A percentile compares a stretch with the other conserved stretches of the same genome.
Conservation (phyloP, 2,113 vertebrate species). For the Eidolon helvum region DNA sequence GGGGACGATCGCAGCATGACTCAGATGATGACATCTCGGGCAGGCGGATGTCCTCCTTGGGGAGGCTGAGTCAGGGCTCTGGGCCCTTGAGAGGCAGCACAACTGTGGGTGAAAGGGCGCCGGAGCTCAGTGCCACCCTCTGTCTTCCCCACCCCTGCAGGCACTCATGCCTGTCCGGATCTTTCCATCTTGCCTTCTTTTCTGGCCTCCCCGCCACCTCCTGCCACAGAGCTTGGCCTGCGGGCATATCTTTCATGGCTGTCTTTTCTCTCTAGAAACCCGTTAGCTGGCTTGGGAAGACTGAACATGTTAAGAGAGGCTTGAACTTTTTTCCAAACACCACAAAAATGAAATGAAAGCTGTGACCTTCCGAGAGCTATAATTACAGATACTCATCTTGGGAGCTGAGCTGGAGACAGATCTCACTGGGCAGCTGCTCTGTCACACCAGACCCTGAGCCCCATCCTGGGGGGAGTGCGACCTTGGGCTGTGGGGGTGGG, state of each 20-base stretch:
- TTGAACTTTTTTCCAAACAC: background rate
- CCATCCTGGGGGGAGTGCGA: background rate
- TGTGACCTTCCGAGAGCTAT: background rate
- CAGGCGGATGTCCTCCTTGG: too few species aligned
- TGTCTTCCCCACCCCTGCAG: accelerated
- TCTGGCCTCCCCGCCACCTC: background rate
- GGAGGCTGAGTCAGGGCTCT: background rate
- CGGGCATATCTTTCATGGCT: background rate
- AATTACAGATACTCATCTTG: background rate
- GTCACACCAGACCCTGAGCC: background rate
- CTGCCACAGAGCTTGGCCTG: background rate
- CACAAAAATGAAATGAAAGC: background rate
- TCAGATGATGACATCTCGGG: background rate
- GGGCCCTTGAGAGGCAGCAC: background rate
- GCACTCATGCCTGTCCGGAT: background rate
- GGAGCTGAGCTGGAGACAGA: background rate
- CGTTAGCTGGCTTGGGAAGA: background rate
- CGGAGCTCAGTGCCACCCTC: background rate
- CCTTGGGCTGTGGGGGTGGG: background rate
- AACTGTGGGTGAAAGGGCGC: accelerated
- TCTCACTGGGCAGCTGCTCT: background rate
- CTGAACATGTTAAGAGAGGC: background rate
- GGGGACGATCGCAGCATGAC: background rate
- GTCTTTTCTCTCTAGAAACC: background rate
- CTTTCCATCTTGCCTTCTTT: background rate